Conservation (phyloP, 2,797 vertebrate species). For the Gastrophryne carolinensis region DNA sequence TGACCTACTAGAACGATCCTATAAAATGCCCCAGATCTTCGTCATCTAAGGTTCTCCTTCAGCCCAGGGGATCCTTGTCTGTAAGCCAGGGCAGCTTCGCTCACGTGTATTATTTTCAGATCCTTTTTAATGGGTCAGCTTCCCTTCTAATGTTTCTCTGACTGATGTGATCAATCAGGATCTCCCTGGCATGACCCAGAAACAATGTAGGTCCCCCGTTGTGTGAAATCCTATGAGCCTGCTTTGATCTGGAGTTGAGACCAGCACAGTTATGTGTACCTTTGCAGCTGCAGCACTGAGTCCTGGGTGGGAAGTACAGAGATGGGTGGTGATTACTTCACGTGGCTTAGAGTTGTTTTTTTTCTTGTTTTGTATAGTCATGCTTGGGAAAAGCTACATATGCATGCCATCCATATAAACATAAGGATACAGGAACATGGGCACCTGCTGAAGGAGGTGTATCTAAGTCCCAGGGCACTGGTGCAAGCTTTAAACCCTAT, state of each 20-base stretch:
- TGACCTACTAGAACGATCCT: neutral
- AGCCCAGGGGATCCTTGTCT: neutral
- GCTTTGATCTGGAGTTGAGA: neutral
- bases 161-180: neutral
- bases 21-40: no score
- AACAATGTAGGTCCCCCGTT: neutral
- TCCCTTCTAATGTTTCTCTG: neutral
- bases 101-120: neutral
- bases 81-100: neutral
- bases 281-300: slow-evolving; percentile 14
- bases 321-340: slow-evolving; percentile 36
- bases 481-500: no score
- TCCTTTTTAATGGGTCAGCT: neutral
- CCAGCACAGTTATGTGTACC: neutral
- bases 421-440: no score
- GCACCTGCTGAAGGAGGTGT: no score
- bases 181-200: neutral
- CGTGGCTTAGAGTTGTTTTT: slow-evolving; percentile 5
- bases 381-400: neutral
- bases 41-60: neutral
- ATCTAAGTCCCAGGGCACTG: no score
- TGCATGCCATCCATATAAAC: no score
- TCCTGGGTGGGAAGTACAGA: slow-evolving; percentile 16
- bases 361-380: no score
- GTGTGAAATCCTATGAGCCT: neutral